Percentiles rank a stretch among this genome's conserved stretches.
Evolutionary conservation across 2,888 invertebrate species (phyloP).

Genomic region (Geotrupes spiniger): DNA sequence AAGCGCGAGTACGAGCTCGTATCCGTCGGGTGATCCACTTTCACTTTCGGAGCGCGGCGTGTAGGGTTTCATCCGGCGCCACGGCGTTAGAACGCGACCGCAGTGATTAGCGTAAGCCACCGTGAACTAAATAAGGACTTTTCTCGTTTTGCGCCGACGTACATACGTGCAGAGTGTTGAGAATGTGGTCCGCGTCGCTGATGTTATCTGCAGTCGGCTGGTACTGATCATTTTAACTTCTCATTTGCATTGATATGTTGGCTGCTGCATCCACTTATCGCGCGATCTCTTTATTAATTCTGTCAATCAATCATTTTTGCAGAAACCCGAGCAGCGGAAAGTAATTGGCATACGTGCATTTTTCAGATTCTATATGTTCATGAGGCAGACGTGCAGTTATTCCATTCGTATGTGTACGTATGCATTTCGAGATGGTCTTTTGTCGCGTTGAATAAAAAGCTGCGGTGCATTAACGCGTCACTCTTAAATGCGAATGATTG

Average conservation of each 20-base stretch:
- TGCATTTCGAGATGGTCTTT: too few species aligned
- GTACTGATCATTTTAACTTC: conserved; percentile 12
- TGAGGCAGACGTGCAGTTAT: too few species aligned
- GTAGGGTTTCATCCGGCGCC: conserved; percentile 1
- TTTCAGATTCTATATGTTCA: too few species aligned
- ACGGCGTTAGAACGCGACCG: neutral
- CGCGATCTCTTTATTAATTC: conserved; percentile 18
- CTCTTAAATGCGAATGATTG: too few species aligned
- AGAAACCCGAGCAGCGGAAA: conserved; percentile 11
- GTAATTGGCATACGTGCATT: too few species aligned
- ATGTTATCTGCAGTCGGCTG: conserved; percentile 16
- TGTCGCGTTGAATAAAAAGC: too few species aligned
- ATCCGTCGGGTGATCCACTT: neutral
- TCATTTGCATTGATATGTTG: conserved; percentile 16
- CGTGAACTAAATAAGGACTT: conserved; percentile 1
- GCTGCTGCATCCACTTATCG: conserved; percentile 14
- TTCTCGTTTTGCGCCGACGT: neutral
- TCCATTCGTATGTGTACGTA: too few species aligned
- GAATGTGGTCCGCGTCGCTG: conserved; percentile 9
- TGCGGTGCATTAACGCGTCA: too few species aligned
- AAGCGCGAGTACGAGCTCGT: too few species aligned
- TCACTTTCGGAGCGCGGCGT: neutral
- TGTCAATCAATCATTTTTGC: conserved; percentile 21
- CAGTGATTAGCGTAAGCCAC: neutral
- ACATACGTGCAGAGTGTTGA: neutral